Percentiles rank a stretch among this genome's conserved stretches.
Conservation (phyloP, 2,797 vertebrate genomes). For the Muraenolepis orangiensis region DNA sequence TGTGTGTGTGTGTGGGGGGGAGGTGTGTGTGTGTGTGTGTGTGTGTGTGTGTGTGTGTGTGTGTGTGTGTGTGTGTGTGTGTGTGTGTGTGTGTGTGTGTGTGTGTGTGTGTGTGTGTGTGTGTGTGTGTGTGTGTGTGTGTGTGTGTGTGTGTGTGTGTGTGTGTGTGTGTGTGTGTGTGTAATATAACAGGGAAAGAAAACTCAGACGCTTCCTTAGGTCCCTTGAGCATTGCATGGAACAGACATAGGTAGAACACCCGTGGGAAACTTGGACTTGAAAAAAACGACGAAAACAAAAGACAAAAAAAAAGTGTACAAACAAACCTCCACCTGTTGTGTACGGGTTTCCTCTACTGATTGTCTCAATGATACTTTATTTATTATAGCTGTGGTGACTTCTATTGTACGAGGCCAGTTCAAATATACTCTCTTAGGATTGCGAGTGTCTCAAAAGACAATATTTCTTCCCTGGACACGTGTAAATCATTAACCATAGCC, state of each 20-base stretch:
- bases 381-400: conserved; percentile 56
- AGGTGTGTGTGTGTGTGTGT: neutral
- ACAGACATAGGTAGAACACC: conserved; percentile 40
- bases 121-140: neutral
- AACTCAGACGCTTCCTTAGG: conserved; percentile 47
- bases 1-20: neutral
- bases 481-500: conserved; percentile 42
- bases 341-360: conserved; percentile 35
- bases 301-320: conserved; percentile 9
- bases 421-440: conserved; percentile 50
- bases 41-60: neutral
- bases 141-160: neutral
- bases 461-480: conserved; percentile 54
- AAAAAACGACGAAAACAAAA: conserved; percentile 3
- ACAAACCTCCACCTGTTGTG: conserved; percentile 14
- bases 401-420: conserved; percentile 54
- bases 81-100: conserved; percentile 15
- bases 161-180: conserved; percentile 10
- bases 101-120: conserved; percentile 1
- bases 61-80: neutral
- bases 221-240: conserved; percentile 64
- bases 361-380: conserved; percentile 47
- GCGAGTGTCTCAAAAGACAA: conserved; percentile 50
- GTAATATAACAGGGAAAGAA: conserved; percentile 42
- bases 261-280: conserved; percentile 18